Percentiles rank a stretch among this genome's conserved stretches.
Evolutionary conservation across 2,113 vertebrate species (phyloP).

Genomic region (Synchiropus splendidus): DNA sequence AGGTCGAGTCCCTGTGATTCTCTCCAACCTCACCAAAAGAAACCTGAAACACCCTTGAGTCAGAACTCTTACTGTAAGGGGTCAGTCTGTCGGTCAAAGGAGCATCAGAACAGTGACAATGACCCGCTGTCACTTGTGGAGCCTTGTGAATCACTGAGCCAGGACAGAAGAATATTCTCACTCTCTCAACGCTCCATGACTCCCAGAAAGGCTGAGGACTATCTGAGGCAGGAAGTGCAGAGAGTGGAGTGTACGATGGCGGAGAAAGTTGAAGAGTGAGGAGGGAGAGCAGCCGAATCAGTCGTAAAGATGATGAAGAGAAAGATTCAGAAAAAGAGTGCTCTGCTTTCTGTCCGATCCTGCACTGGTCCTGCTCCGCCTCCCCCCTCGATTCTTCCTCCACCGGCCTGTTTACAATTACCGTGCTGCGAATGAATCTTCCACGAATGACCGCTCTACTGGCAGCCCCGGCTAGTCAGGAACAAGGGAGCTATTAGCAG

Average conservation of each 20-base stretch:
- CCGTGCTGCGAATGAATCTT: conserved; percentile 73
- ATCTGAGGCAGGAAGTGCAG: too few species aligned
- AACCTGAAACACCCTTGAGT: too few species aligned
- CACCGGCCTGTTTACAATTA: conserved; percentile 74
- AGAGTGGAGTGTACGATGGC: conserved; percentile 7
- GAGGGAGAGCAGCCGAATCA: background rate
- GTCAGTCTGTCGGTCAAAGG: too few species aligned
- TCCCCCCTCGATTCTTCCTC: conserved; percentile 3
- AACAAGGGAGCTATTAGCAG: conserved; percentile 80
- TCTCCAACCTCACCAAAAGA: too few species aligned
- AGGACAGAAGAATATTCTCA: too few species aligned
- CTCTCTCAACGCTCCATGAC: too few species aligned
- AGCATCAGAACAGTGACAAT: too few species aligned
- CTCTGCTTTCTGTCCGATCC: conserved; percentile 25
- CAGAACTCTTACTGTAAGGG: too few species aligned
- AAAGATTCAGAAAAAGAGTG: conserved; percentile 5
- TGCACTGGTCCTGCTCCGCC: conserved; percentile 1
- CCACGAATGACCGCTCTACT: conserved; percentile 72
- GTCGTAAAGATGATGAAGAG: conserved; percentile 25
- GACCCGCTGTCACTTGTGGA: too few species aligned
- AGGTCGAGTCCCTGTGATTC: too few species aligned
- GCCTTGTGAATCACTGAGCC: too few species aligned
- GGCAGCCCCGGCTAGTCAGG: conserved; percentile 71
- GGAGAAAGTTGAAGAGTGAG: conserved; percentile 3
- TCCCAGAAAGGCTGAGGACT: too few species aligned